Percentiles rank a stretch among this genome's conserved stretches.
These are phyloP conservation scores for Cordylochernes scorpioides DNA, from an alignment of 2,888 invertebrate genomes.

Conservation along the genomic window DNA sequence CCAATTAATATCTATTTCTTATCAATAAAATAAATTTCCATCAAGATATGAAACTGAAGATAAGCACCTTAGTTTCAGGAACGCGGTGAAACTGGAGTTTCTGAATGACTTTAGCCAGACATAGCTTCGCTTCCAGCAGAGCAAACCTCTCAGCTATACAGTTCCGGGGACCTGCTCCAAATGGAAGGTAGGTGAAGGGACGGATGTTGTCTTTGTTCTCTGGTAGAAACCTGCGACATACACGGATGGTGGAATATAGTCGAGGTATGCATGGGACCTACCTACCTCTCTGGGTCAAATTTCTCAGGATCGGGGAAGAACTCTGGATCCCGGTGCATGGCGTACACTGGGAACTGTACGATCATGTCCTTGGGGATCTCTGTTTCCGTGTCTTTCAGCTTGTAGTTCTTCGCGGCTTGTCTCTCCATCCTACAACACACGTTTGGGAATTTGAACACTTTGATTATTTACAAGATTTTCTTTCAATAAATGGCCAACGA, in stretches of 20 bases:
- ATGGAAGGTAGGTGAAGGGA: neutral
- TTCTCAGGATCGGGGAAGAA: neutral
- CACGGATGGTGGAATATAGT: too few relatives aligned
- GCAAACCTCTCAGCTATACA: neutral
- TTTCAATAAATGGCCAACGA: too few relatives aligned
- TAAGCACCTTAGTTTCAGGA: too few relatives aligned
- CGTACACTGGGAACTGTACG: neutral
- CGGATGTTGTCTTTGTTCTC: neutral
- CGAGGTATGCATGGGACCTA: neutral
- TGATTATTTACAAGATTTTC: too few relatives aligned
- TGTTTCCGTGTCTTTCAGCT: neutral
- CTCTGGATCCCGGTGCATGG: neutral
- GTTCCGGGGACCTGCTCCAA: neutral
- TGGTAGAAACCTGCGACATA: neutral
- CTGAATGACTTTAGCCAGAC: too few relatives aligned
- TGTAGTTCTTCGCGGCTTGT: neutral
- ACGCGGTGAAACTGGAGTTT: too few relatives aligned
- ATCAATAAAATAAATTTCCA: too few relatives aligned
- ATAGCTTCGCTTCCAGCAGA: neutral
- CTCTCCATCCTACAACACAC: conserved; percentile 1
- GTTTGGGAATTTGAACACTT: too few relatives aligned
- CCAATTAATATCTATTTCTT: too few relatives aligned
- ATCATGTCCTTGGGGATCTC: neutral
- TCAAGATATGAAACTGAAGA: too few relatives aligned
- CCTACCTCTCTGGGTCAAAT: neutral